A percentile compares a stretch with the other conserved stretches of the same genome.
These are phyloP conservation scores for Trachops cirrhosus DNA, from an alignment of 2,797 vertebrate species.

Conservation along the genomic window DNA sequence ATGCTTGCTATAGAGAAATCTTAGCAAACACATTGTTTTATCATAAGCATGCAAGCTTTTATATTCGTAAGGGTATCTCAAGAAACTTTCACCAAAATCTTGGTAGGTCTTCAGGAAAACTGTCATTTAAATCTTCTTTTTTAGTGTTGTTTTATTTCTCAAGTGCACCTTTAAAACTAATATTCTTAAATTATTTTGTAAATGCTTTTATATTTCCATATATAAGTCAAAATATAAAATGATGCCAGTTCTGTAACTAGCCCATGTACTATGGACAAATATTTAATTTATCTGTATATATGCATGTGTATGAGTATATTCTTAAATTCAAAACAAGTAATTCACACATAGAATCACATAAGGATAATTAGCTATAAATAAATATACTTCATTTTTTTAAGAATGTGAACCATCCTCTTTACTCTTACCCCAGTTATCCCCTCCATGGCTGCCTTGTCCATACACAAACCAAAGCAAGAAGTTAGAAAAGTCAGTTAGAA, in stretches of 20 bases:
- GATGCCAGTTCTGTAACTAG: neutral
- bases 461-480: neutral
- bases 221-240: neutral
- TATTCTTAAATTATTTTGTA: neutral
- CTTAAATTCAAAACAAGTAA: neutral
- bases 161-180: neutral
- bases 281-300: neutral
- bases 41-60: neutral
- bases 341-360: neutral
- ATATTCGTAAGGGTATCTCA: neutral
- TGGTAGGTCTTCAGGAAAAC: neutral
- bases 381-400: neutral
- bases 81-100: neutral
- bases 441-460: fast-evolving
- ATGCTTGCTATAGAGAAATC: neutral
- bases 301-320: neutral
- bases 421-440: neutral
- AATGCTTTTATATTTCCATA: neutral
- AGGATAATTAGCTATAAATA: neutral
- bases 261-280: neutral
- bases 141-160: neutral
- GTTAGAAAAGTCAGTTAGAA: neutral
- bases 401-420: neutral
- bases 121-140: neutral
- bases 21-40: neutral